phyloP scores from a whole-genome alignment of 2,113 vertebrate genomes.

The Megaceryle torquata region DNA sequence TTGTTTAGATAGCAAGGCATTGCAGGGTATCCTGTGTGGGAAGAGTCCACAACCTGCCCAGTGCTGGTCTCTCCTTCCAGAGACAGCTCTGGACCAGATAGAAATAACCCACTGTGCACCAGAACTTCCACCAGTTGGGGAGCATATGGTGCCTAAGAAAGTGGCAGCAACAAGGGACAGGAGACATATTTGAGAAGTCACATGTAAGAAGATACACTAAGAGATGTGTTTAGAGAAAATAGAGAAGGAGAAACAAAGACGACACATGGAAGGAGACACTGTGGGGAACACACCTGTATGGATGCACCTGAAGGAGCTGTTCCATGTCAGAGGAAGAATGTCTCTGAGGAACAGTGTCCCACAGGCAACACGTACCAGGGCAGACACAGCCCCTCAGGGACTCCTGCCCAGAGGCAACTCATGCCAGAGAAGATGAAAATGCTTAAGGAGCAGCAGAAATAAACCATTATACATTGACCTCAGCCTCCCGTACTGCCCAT shows the following conservation, averaged over 20 bases:
- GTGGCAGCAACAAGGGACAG: not conserved
- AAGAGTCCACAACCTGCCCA: not conserved
- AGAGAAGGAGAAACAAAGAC: not conserved
- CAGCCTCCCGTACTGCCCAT: not conserved
- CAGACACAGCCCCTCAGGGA: not conserved
- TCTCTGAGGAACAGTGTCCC: not conserved
- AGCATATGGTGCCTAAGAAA: not conserved
- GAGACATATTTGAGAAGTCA: not conserved
- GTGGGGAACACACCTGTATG: not conserved
- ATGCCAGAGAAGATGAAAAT: not conserved
- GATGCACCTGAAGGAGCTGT: not conserved
- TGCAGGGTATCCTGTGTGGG: not conserved
- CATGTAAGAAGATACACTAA: rapidly evolving
- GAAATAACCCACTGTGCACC: not conserved
- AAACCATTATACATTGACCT: not conserved
- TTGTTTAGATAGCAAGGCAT: not conserved
- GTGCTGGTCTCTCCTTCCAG: not conserved
- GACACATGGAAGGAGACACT: not conserved
- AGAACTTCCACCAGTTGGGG: not conserved
- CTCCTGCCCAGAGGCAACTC: not conserved
- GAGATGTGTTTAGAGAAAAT: not conserved
- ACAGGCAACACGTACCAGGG: no score
- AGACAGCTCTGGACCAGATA: not conserved
- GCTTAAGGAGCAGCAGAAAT: not conserved
- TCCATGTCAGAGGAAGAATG: not conserved